Percentiles rank a stretch among this genome's conserved stretches.
These are phyloP conservation scores for Polyommatus icarus DNA, from an alignment of 2,888 invertebrate genomes.

Conservation along the genomic window DNA sequence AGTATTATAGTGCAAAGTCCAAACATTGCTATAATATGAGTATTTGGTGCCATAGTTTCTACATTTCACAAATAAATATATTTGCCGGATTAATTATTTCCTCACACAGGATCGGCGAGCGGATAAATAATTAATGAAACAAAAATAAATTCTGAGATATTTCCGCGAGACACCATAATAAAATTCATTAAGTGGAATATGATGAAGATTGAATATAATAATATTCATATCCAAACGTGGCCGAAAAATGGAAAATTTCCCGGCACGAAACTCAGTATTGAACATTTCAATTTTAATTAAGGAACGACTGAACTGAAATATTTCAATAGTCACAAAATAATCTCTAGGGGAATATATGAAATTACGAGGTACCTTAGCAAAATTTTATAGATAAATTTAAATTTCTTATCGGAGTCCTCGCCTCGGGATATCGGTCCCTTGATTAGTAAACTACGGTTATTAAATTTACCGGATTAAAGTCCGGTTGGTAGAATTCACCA, in stretches of 20 bases:
- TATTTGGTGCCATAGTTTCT: no score
- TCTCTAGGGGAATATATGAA: conserved; percentile 28
- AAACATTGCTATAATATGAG: neutral
- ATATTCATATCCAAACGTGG: conserved; percentile 12
- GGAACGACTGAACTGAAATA: conserved; percentile 23
- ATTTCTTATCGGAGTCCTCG: conserved; percentile 26
- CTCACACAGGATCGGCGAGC: neutral
- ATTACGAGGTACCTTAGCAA: conserved; percentile 20
- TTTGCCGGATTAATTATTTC: neutral
- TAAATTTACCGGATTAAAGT: conserved; percentile 7
- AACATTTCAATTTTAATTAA: conserved; percentile 28
- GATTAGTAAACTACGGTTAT: conserved; percentile 29
- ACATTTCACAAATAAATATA: no score
- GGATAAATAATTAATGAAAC: neutral
- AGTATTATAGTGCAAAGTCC: neutral
- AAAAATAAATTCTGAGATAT: conserved; percentile 1
- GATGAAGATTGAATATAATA: conserved; percentile 22
- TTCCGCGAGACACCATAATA: neutral
- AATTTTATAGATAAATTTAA: conserved; percentile 29
- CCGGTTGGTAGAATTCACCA: neutral
- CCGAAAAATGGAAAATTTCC: conserved; percentile 22
- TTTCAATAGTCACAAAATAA: conserved; percentile 29
- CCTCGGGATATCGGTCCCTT: conserved; percentile 19
- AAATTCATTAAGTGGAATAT: conserved; percentile 18
- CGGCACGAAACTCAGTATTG: conserved; percentile 18